Evolutionary conservation across 2,888 invertebrate genomes (phyloP).

Genomic region (Eupithecia exiguata): DNA sequence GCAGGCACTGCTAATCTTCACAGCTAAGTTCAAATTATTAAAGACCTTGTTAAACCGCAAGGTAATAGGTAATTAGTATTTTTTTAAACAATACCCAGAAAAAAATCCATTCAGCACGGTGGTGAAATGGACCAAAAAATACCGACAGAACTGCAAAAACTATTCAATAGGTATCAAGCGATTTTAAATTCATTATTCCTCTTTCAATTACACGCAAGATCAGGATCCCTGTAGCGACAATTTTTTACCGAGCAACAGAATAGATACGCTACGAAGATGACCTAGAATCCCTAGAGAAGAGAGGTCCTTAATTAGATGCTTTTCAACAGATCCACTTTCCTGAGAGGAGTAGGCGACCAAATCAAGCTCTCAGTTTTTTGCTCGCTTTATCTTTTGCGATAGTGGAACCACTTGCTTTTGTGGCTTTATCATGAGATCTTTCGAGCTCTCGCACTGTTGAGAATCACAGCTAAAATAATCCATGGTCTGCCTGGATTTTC

Average conservation of each 20-base stretch:
- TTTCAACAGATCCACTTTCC: slow-evolving; percentile 40
- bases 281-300: slow-evolving; percentile 41
- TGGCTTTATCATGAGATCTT: slow-evolving; percentile 2
- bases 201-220: slow-evolving; percentile 16
- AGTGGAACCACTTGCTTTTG: slow-evolving; percentile 1
- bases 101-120: not conserved
- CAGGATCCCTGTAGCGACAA: slow-evolving; percentile 12
- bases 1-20: not conserved
- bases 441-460: not conserved
- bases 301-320: slow-evolving; percentile 46
- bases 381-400: slow-evolving; percentile 14
- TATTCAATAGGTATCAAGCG: not conserved
- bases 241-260: slow-evolving; percentile 34
- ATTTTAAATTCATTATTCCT: not conserved
- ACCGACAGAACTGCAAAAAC: not conserved
- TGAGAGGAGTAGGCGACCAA: slow-evolving; percentile 32
- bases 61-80: too few relatives aligned
- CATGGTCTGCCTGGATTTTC: not conserved
- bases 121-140: not conserved
- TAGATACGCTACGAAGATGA: slow-evolving; percentile 33
- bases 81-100: not conserved
- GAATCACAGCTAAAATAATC: not conserved
- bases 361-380: slow-evolving; percentile 37
- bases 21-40: not conserved
- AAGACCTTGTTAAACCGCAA: not conserved